Base-by-base conservation (phyloP, 2,797 vertebrate species). In the Euphonia xanthogaster region DNA sequence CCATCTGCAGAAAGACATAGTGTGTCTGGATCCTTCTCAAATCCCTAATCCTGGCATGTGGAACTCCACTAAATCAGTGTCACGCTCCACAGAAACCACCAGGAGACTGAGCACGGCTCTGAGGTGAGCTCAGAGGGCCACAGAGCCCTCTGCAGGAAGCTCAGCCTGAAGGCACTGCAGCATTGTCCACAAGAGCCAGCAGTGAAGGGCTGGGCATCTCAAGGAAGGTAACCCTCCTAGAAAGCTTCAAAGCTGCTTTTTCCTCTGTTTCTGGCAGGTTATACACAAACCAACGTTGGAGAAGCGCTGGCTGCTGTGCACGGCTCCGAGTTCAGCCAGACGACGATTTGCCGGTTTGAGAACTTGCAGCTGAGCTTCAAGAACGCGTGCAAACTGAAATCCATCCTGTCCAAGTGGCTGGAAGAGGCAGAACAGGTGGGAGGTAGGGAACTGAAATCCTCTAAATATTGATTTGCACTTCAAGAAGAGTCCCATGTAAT, bases 281-380 rank as follows among this genome's bases (percentile, higher is more conserved):
- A 99, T 94, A 99, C 99, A 17, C 99, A 99, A 96, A 99, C 99
- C 23, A 99, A 99, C 1, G 99, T 99, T 45, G 99, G 99, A n/a
- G 99, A 99, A 97, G 99, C 99, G 2, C 98, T 99, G 53, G 99
- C 99, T 40, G 99, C 99, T 1, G 99, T 99, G 77, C 99, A 99
- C 0, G 99, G 99, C 93, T 99, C 99, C 2, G 99, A 99, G 97
- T 99, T 99, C 98, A 99, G 99, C 96, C 99, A 99, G 97, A 99
- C 99, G 19, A 99, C 99, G 6, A 99, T 99, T 96, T 99, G 99
- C 96, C 98, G 99, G 55, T 99, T 99, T 97, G 99, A 99, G 98
- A 99, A 99, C 96, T 97, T 99, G 96, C 99, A 99, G 97, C 98
- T 99, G 96, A 99, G 99, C 96, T 99, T 99, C 95, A 99, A 99